These are phyloP conservation scores for Himalopsyche phryganea DNA, from an alignment of 1,140 invertebrate species.

Conservation along the genomic window DNA sequence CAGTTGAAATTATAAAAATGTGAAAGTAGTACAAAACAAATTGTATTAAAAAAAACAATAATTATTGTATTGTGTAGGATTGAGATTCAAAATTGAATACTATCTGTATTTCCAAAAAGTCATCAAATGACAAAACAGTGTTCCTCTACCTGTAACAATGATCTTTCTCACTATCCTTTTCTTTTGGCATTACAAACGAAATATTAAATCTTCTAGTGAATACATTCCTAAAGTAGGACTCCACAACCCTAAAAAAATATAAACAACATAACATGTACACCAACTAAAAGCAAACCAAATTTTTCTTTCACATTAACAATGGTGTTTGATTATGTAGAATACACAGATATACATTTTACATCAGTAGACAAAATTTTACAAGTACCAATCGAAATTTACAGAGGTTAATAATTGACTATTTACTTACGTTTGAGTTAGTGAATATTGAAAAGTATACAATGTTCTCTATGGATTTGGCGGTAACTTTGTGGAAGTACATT, in stretches of 20 bases:
- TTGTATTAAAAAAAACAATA: no score
- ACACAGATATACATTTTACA: not conserved
- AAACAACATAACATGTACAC: not conserved
- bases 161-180: conserved; percentile 15
- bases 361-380: not conserved
- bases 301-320: not conserved
- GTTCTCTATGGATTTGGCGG: no score
- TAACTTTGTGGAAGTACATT: no score
- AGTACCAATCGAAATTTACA: not conserved
- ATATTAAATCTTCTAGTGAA: conserved; percentile 19
- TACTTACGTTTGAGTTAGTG: not conserved
- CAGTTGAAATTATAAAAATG: no score
- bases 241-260: conserved; percentile 10
- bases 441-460: no score
- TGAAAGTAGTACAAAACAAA: no score
- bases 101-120: no score
- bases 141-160: conserved; percentile 16
- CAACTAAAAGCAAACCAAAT: not conserved
- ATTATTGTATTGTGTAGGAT: no score
- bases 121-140: no score
- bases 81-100: no score
- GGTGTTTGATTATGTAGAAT: not conserved
- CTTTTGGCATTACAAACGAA: conserved; percentile 14
- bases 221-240: conserved; percentile 19
- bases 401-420: not conserved